phyloP scores from a whole-genome alignment of 2,113 vertebrate genomes.

The Ochotona curzoniae region DNA sequence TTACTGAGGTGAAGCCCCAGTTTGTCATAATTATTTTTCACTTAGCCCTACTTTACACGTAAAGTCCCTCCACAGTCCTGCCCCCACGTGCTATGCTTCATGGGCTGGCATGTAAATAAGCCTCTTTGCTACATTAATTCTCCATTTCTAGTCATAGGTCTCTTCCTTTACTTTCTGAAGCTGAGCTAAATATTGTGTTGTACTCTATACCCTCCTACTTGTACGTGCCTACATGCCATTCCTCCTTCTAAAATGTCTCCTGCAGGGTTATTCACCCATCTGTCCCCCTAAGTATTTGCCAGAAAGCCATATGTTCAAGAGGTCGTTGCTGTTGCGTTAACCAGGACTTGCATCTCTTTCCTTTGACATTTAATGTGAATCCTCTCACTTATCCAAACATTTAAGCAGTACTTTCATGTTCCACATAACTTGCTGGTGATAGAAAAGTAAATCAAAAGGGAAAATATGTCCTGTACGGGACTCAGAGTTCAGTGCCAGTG shows the following conservation, averaged over 20 bases:
- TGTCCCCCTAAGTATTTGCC: not conserved
- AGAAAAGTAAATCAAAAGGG: not conserved
- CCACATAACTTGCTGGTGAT: not conserved
- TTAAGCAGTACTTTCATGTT: not conserved
- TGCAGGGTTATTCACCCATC: not conserved
- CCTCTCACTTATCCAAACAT: not conserved
- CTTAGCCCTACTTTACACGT: not conserved
- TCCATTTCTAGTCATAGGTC: not conserved
- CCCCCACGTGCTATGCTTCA: not conserved
- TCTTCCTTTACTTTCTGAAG: not conserved
- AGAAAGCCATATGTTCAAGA: not conserved
- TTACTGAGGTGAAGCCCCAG: not conserved
- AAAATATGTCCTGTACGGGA: not conserved
- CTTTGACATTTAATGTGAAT: not conserved
- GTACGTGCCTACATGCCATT: not conserved
- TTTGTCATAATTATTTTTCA: not conserved
- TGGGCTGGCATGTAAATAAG: not conserved
- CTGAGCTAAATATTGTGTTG: not conserved
- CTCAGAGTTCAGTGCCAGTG: not conserved
- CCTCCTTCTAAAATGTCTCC: constrained; percentile 1
- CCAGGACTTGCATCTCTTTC: not conserved
- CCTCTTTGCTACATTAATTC: not conserved
- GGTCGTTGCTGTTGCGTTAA: not conserved
- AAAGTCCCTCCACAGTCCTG: not conserved
- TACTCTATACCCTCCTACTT: not conserved